Evolutionary conservation across 2,888 invertebrate species (phyloP), one percentile per base, ranked within the genome.

Genomic region (Orthosia gothica): DNA sequence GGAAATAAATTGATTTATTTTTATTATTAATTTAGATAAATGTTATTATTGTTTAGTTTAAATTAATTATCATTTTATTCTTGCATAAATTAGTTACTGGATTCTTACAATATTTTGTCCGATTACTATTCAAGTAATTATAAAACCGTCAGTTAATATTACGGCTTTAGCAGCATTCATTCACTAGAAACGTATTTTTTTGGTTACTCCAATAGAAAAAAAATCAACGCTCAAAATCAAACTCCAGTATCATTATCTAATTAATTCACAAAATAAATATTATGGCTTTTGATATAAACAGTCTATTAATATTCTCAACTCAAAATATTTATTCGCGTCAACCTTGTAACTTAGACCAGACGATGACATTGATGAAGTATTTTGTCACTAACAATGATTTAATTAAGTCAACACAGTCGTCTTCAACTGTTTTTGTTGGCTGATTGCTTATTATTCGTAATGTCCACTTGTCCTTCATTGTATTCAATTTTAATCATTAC

Each of bases 341-440:
- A 67, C 80, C 80, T 82, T 74, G 20, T 81, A 26, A 76, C 77
- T 79, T 80, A 55, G 18, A 66, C 78, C 66, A 76, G 61, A 75
- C 47, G 15, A 63, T 63, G 85, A 82, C 83, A 86, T 83, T 89
- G 87, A 87, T 86, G 65, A 74, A 83, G 81, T 79, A 75, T 84
- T 86, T 85, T 88, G 87, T 87, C 86, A 83, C 82, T 81, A 83
- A 90, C 90, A 89, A 89, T 90, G 85, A 90, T 86, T 89, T 87
- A 88, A 89, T 91, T 89, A 89, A 89, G 83, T 89, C 88, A 89
- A 88, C 84, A 87, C 23, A 77, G 65, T 68, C 65, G 11, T 79
- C 62, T 72, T 65, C 64, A 67, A 76, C 55, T 77, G 83, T 86
- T 85, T 84, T 83, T 84, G 79, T 85, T 82, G 3, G 68, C 55